phyloP scores from a whole-genome alignment of 2,113 vertebrate species.

The Antigone vipio region DNA sequence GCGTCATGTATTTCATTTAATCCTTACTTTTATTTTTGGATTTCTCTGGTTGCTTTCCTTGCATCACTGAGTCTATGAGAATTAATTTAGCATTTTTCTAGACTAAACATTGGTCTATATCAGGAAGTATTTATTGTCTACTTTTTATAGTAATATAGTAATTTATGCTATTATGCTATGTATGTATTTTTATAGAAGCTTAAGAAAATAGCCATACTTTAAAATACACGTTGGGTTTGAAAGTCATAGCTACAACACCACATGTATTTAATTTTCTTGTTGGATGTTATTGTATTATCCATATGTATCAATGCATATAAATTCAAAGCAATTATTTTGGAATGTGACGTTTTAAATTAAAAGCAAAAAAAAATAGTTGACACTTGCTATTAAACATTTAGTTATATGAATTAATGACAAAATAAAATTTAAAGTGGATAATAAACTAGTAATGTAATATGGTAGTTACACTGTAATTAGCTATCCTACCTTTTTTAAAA shows the following conservation, averaged over 20 bases:
- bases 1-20: not conserved
- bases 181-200: not conserved
- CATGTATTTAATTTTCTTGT: not conserved
- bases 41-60: not conserved
- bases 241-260: not conserved
- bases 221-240: not conserved
- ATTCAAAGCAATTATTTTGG: not conserved
- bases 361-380: not conserved
- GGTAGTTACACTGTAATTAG: not conserved
- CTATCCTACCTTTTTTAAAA: not conserved
- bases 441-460: not conserved
- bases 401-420: not conserved
- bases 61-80: not conserved
- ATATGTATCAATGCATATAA: not conserved
- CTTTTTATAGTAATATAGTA: not conserved
- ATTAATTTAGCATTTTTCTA: not conserved
- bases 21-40: not conserved
- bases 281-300: not conserved
- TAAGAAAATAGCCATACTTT: not conserved
- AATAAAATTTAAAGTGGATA: not conserved
- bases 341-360: not conserved
- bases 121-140: not conserved
- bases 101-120: not conserved
- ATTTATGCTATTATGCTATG: not conserved
- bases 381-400: not conserved